These are phyloP conservation scores for Illadopsis cleaveri DNA, from an alignment of 2,113 vertebrate species.

Conservation along the genomic window DNA sequence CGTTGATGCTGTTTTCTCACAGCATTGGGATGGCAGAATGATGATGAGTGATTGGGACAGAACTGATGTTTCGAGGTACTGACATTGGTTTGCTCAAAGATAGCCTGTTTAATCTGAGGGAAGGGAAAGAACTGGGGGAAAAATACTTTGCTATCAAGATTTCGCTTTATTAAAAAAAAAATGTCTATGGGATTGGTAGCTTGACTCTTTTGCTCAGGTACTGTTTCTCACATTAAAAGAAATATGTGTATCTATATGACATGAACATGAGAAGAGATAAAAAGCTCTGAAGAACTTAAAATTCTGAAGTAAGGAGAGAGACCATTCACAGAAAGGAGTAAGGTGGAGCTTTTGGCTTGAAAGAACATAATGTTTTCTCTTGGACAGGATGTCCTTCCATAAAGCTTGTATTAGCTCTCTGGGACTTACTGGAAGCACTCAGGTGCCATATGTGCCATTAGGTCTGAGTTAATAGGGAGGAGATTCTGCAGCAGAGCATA, in stretches of 20 bases:
- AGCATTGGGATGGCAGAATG: neutral
- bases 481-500: neutral
- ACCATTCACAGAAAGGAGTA: neutral
- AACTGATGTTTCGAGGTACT: neutral
- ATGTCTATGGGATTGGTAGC: neutral
- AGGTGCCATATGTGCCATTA: slow-evolving; percentile 26
- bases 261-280: neutral
- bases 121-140: neutral
- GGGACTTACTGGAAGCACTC: neutral
- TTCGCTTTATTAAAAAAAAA: neutral
- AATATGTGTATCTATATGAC: neutral
- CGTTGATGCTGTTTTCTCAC: neutral
- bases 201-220: neutral
- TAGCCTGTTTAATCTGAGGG: neutral
- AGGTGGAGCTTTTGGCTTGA: slow-evolving; percentile 43
- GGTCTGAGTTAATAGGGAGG: slow-evolving; percentile 31
- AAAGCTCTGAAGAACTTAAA: neutral
- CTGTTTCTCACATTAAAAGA: neutral
- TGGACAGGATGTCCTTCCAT: slow-evolving; percentile 21
- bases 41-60: neutral
- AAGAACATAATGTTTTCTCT: slow-evolving; percentile 19
- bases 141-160: neutral
- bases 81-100: neutral
- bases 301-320: neutral
- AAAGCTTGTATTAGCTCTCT: slow-evolving; percentile 27